Percentiles rank a stretch among this genome's conserved stretches.
These are phyloP conservation scores for Coreoperca whiteheadi DNA, from an alignment of 2,113 vertebrate species.

Conservation along the genomic window DNA sequence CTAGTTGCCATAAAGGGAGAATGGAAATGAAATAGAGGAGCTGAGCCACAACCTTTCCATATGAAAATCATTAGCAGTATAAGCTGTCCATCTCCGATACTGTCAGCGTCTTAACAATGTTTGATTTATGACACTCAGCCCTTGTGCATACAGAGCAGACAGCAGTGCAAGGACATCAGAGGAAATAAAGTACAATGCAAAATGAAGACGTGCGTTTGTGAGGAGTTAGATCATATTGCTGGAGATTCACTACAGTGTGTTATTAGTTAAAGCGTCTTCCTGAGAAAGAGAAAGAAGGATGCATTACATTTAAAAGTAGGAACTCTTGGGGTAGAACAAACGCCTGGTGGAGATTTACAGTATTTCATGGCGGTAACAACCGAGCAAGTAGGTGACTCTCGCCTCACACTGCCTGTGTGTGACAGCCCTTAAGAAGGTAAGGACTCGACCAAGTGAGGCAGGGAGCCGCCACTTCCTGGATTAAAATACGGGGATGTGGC, in stretches of 20 bases:
- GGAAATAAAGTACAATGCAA: background rate
- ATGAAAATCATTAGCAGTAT: background rate
- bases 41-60: background rate
- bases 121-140: background rate
- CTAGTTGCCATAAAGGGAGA: background rate
- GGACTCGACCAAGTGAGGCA: constrained; percentile 81
- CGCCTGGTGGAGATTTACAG: background rate
- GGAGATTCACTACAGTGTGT: constrained; percentile 5
- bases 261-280: constrained; percentile 12
- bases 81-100: background rate
- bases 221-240: background rate
- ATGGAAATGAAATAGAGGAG: background rate
- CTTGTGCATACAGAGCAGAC: background rate
- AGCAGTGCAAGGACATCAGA: background rate
- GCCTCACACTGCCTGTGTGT: constrained; percentile 11
- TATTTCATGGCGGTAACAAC: background rate
- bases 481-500: constrained; percentile 80
- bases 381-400: background rate
- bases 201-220: background rate
- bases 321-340: background rate
- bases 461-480: constrained; percentile 81
- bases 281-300: constrained; percentile 6
- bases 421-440: constrained; percentile 51
- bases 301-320: constrained; percentile 14
- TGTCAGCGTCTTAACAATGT: background rate